Percentiles rank a stretch among this genome's conserved stretches.
Evolutionary conservation across 2,113 vertebrate species (phyloP).

Genomic region (Sciurus niger): DNA sequence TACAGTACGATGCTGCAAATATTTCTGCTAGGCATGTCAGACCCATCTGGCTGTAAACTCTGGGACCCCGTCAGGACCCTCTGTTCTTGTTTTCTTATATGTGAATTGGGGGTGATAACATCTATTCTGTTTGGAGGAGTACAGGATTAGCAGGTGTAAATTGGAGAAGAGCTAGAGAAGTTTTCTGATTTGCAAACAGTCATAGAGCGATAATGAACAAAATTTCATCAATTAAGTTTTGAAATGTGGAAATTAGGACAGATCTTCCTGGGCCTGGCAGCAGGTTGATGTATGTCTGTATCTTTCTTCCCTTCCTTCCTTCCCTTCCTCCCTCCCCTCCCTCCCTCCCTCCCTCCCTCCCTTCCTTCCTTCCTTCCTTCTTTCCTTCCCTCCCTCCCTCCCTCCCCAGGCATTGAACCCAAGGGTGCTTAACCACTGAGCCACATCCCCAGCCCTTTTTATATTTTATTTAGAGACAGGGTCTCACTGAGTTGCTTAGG

Average conservation of each 20-base stretch:
- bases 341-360: too few species aligned
- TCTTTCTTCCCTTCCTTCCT: not conserved
- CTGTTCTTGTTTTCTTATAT: not conserved
- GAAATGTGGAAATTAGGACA: not conserved
- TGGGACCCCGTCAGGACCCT: not conserved
- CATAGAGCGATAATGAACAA: slow-evolving; percentile 48
- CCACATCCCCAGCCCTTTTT: too few species aligned
- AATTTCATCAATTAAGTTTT: not conserved
- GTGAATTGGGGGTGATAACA: not conserved
- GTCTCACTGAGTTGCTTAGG: too few species aligned
- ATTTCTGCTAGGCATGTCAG: not conserved
- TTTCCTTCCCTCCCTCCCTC: too few species aligned
- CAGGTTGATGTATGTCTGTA: not conserved
- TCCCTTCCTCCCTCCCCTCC: too few species aligned
- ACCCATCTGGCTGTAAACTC: not conserved
- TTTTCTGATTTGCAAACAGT: slow-evolving; percentile 24
- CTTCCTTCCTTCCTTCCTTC: too few species aligned
- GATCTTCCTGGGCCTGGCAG: not conserved
- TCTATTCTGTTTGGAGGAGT: not conserved
- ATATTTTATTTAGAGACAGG: too few species aligned
- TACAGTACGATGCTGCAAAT: accelerated
- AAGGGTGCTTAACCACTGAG: accelerated
- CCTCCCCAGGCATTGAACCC: too few species aligned
- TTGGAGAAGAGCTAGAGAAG: not conserved
- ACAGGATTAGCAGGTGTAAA: not conserved